A percentile compares a stretch with the other conserved stretches of the same genome.
Evolutionary conservation across 2,888 invertebrate species (phyloP).

Genomic region (Nemotelus pantherinus): DNA sequence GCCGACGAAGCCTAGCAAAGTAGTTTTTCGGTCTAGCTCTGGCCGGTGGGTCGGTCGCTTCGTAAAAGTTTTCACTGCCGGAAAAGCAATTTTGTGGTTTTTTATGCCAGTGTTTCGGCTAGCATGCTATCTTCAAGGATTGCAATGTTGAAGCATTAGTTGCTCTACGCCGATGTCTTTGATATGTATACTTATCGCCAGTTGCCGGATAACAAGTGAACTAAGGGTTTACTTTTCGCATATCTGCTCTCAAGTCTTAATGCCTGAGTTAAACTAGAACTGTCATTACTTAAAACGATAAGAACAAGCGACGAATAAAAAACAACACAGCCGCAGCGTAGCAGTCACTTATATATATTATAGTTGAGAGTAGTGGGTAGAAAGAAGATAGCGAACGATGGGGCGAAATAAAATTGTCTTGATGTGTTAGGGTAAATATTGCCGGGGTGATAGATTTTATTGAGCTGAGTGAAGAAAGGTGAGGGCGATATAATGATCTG

Average conservation of each 20-base stretch:
- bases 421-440: background rate
- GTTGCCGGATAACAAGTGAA: conserved; percentile 20
- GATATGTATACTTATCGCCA: background rate
- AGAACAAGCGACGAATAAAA: conserved; percentile 33
- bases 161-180: conserved; percentile 20
- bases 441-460: background rate
- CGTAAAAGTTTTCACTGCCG: conserved; percentile 5
- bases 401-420: background rate
- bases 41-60: background rate
- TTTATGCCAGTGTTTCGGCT: background rate
- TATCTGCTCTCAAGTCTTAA: conserved; percentile 18
- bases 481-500: background rate
- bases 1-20: background rate
- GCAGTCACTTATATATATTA: background rate
- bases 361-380: too few relatives aligned
- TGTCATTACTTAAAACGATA: conserved; percentile 39
- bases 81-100: conserved; percentile 37
- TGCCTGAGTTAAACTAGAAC: conserved; percentile 30
- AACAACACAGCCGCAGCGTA: background rate
- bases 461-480: background rate
- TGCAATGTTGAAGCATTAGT: conserved; percentile 38
- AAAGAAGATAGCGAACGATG: too few relatives aligned
- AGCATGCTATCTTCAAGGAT: conserved; percentile 31
- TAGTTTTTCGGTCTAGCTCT: background rate
- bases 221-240: conserved; percentile 15